These are phyloP conservation scores for Seira ritae DNA, from an alignment of 2,888 invertebrate species.

Conservation along the genomic window DNA sequence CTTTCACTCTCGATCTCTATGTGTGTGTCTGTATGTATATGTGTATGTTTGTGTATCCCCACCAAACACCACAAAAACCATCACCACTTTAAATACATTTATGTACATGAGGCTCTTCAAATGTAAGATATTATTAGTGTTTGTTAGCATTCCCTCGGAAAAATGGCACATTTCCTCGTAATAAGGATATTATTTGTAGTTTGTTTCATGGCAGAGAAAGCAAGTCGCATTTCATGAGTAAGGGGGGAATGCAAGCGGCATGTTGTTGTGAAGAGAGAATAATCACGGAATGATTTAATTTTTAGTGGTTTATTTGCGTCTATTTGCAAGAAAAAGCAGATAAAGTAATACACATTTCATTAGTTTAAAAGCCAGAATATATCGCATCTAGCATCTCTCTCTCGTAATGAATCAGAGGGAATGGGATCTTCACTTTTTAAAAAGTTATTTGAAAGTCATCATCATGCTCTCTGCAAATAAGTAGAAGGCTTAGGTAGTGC, in stretches of 20 bases:
- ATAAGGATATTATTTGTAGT: not conserved
- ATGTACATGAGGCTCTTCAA: not conserved
- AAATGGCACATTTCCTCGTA: not conserved
- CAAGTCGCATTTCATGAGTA: too few relatives aligned
- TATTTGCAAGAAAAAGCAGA: not conserved
- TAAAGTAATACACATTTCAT: not conserved
- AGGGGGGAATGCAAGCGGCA: too few relatives aligned
- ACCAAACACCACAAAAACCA: not conserved
- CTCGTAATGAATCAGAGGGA: not conserved
- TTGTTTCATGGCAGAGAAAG: too few relatives aligned
- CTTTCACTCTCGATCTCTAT: not conserved
- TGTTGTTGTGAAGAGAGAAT: constrained; percentile 23
- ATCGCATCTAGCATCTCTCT: not conserved
- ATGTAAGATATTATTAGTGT: too few relatives aligned
- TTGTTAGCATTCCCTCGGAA: not conserved
- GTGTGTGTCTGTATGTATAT: too few relatives aligned
- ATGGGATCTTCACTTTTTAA: not conserved
- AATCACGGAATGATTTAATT: constrained; percentile 57
- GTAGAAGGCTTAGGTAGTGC: too few relatives aligned
- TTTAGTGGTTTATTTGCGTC: not conserved
- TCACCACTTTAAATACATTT: not conserved
- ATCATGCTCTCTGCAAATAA: too few relatives aligned
- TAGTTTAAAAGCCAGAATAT: not conserved
- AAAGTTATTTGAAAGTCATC: not conserved
- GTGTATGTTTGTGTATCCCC: too few relatives aligned